Conservation (phyloP, 2,888 invertebrate species). For the Pantelozetes paolii region DNA sequence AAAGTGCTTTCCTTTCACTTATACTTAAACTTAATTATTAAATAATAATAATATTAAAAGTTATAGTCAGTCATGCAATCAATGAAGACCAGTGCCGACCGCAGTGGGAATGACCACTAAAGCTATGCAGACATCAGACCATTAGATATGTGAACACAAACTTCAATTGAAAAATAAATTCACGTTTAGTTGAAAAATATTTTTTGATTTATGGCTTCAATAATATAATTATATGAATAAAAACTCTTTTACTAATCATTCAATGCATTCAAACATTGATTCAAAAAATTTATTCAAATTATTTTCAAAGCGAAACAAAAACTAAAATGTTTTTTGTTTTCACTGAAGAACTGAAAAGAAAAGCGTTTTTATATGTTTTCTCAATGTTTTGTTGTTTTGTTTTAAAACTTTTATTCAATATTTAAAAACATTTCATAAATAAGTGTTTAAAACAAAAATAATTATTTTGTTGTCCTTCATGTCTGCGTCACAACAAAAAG, state of each 20-base stretch:
- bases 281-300: too few species aligned
- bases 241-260: too few species aligned
- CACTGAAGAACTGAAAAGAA: not conserved
- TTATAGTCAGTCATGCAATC: not conserved
- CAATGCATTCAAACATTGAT: too few species aligned
- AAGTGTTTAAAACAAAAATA: slow-evolving; percentile 1
- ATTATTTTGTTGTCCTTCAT: slow-evolving; percentile 5
- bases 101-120: not conserved
- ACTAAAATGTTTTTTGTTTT: not conserved
- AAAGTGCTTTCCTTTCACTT: slow-evolving; percentile 19
- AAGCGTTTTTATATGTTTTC: not conserved
- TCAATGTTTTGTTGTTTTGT: too few species aligned
- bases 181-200: not conserved
- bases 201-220: too few species aligned
- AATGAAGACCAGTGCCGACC: not conserved
- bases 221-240: too few species aligned
- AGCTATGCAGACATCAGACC: slow-evolving; percentile 5
- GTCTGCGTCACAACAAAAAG: not conserved
- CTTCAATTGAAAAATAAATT: not conserved
- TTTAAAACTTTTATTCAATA: not conserved
- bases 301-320: not conserved
- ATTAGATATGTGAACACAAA: not conserved
- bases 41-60: not conserved
- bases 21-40: slow-evolving; percentile 20
- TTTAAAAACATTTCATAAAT: not conserved